These are phyloP conservation scores for Paramuricea clavata DNA, from an alignment of 92 coral and sea anemone genomes.

Conservation along the genomic window DNA sequence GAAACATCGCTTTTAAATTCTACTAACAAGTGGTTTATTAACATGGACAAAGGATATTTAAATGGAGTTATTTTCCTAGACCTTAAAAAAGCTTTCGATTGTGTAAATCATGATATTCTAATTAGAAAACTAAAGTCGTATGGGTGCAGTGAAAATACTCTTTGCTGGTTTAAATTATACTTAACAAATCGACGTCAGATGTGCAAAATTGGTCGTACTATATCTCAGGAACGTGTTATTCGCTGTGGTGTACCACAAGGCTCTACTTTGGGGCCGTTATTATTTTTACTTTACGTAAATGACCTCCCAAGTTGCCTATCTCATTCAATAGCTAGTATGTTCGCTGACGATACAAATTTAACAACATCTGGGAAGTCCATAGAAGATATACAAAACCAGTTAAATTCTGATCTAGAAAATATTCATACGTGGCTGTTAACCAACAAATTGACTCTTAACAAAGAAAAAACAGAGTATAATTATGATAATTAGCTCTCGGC, in stretches of 20 bases:
- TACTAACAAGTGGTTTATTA: neutral
- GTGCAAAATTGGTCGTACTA: neutral
- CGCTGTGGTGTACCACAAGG: neutral
- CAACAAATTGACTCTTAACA: constrained; percentile 8
- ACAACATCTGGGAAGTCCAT: neutral
- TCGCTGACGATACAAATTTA: neutral
- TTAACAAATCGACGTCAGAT: neutral
- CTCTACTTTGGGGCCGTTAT: neutral
- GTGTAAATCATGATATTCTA: neutral
- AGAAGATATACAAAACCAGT: neutral
- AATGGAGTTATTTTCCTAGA: constrained; percentile 15
- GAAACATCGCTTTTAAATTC: constrained; percentile 7
- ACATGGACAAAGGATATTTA: neutral
- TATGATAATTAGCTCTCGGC: constrained; percentile 19
- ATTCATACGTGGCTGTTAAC: neutral
- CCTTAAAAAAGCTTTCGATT: constrained; percentile 11
- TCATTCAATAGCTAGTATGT: neutral
- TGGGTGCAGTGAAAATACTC: neutral
- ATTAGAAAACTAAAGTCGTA: neutral
- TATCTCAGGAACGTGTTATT: neutral
- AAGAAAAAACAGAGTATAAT: constrained; percentile 14
- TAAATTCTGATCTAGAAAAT: constrained; percentile 2
- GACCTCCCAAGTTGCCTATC: neutral
- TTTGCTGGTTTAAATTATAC: neutral
- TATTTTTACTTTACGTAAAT: neutral